Conservation (phyloP, 2,888 invertebrate species). For the Cylindroiulus punctatus region DNA sequence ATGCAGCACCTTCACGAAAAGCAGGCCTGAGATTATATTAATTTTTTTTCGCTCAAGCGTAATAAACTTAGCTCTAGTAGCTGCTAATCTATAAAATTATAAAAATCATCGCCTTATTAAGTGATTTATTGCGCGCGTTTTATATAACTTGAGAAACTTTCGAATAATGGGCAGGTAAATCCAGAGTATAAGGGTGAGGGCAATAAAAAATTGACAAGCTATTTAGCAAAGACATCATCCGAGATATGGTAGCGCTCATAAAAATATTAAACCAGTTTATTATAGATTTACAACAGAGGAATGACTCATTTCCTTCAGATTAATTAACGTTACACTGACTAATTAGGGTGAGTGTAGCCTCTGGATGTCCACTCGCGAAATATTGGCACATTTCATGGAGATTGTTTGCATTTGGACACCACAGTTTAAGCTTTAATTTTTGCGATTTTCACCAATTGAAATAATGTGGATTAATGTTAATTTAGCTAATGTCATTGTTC, state of each 20-base stretch:
- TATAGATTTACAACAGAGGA: not conserved
- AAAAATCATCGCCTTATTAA: slow-evolving; percentile 42
- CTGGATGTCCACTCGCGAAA: not conserved
- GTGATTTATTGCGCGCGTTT: slow-evolving; percentile 10
- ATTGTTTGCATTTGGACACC: too few species aligned
- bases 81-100: slow-evolving; percentile 51
- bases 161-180: not conserved
- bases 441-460: too few species aligned
- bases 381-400: not conserved
- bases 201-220: not conserved
- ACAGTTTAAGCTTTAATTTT: too few species aligned
- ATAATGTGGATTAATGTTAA: too few species aligned
- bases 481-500: too few species aligned
- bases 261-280: slow-evolving; percentile 38
- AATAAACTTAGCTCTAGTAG: slow-evolving; percentile 48
- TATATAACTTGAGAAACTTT: slow-evolving; percentile 12
- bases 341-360: not conserved
- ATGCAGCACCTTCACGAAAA: not conserved
- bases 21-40: not conserved
- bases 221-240: not conserved
- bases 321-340: slow-evolving; percentile 4
- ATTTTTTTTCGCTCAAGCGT: not conserved
- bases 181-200: not conserved
- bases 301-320: not conserved
- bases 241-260: not conserved